Conservation (phyloP, 30 jellyfish, hydroid and myxozoan species). For the Hydra vulgaris region DNA sequence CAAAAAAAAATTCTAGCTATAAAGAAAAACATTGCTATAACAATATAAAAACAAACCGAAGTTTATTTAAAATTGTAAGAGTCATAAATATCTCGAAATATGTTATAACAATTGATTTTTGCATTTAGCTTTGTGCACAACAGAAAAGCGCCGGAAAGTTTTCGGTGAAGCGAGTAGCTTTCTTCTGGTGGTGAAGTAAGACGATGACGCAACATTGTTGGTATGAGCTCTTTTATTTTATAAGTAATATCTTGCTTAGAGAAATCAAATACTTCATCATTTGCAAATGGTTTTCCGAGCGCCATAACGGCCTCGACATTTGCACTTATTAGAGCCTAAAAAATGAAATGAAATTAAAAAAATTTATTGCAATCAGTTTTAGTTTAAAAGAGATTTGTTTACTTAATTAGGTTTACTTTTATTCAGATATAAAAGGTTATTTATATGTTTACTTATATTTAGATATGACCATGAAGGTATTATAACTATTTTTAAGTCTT, state of each 20-base stretch:
- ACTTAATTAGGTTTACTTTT: neutral
- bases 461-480: too few relatives aligned
- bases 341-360: neutral
- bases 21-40: too few relatives aligned
- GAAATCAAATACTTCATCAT: constrained; percentile 67
- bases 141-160: constrained; percentile 92
- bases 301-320: constrained; percentile 98
- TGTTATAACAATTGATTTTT: constrained; percentile 50
- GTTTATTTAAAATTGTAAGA: neutral
- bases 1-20: neutral
- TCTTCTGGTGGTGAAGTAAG: constrained; percentile 98
- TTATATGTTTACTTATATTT: too few relatives aligned
- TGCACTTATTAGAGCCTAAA: constrained; percentile 76
- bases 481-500: too few relatives aligned
- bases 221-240: constrained; percentile 60
- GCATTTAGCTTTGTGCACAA: constrained; percentile 85
- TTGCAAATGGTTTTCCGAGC: constrained; percentile 78
- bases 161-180: constrained; percentile 89
- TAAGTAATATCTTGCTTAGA: constrained; percentile 48
- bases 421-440: too few relatives aligned
- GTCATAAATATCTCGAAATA: constrained; percentile 61
- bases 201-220: constrained; percentile 82
- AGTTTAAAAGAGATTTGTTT: too few relatives aligned
- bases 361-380: neutral
- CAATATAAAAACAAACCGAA: neutral